Conservation (phyloP, 2,113 vertebrate species). For the Pedetes capensis region DNA sequence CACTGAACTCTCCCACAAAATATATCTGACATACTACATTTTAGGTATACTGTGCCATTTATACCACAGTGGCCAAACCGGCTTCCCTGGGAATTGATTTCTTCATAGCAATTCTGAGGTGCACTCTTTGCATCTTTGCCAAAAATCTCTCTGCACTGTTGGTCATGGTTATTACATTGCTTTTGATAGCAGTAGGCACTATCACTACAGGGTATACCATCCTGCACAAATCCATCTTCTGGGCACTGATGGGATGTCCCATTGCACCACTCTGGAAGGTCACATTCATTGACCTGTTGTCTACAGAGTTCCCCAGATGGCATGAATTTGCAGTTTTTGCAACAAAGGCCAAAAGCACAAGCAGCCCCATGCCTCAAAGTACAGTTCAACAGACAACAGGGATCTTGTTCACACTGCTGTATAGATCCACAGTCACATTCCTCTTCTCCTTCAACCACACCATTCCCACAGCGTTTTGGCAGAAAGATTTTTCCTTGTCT, state of each 20-base stretch:
- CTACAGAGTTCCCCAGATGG: constrained; percentile 53
- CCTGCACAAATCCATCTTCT: constrained; percentile 64
- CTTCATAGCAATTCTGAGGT: constrained; percentile 58
- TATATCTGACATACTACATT: constrained; percentile 45
- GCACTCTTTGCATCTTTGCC: constrained; percentile 64
- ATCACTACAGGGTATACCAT: constrained; percentile 50
- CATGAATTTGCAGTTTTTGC: constrained; percentile 61
- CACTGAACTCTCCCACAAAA: constrained; percentile 72
- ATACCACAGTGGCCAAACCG: constrained; percentile 68
- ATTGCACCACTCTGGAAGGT: constrained; percentile 72
- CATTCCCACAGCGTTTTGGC: constrained; percentile 59
- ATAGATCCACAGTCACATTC: constrained; percentile 66
- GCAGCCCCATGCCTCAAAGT: constrained; percentile 28
- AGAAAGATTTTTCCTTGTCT: background rate
- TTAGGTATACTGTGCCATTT: constrained; percentile 12
- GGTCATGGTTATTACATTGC: constrained; percentile 47
- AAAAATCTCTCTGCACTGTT: constrained; percentile 68
- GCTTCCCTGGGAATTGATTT: constrained; percentile 66
- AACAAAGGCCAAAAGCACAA: constrained; percentile 72
- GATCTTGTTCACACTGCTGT: constrained; percentile 51
- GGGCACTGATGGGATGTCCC: constrained; percentile 70
- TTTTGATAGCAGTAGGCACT: constrained; percentile 60
- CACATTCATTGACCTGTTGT: constrained; percentile 60
- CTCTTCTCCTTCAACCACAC: constrained; percentile 51
- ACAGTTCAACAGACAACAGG: constrained; percentile 64